phyloP scores from a whole-genome alignment of 2,113 vertebrate species.

The Anoplopoma fimbria region DNA sequence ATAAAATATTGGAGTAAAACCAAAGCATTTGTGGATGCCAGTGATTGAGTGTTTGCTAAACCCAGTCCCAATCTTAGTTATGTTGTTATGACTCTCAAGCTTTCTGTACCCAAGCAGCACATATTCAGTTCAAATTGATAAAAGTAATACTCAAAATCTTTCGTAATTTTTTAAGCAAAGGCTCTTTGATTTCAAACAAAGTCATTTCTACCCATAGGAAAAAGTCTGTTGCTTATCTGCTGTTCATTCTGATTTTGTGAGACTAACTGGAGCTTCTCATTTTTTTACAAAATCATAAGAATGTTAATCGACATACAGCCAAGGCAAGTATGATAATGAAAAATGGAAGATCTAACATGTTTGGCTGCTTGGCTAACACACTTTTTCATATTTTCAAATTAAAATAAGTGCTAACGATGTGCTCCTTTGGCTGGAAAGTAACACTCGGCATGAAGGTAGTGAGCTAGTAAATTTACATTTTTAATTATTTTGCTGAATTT shows the following conservation, averaged over 20 bases:
- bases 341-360: background rate
- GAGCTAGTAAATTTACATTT: background rate
- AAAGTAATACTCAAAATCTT: background rate
- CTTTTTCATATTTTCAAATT: background rate
- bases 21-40: no score
- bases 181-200: background rate
- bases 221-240: background rate
- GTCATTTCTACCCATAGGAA: background rate
- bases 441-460: background rate
- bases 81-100: background rate
- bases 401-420: background rate
- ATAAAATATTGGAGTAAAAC: background rate
- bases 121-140: background rate
- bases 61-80: background rate
- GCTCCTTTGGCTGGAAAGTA: background rate
- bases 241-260: background rate
- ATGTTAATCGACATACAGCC: no score
- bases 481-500: background rate
- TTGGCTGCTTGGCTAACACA: background rate
- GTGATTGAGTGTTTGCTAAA: no score
- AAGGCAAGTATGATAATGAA: background rate
- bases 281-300: no score
- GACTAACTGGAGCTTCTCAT: no score
- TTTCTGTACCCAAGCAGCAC: background rate
- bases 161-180: background rate